A percentile compares a stretch with the other conserved stretches of the same genome.
Evolutionary conservation across 2,113 vertebrate species (phyloP).

Genomic region (Cyanoramphus novaezelandiae): DNA sequence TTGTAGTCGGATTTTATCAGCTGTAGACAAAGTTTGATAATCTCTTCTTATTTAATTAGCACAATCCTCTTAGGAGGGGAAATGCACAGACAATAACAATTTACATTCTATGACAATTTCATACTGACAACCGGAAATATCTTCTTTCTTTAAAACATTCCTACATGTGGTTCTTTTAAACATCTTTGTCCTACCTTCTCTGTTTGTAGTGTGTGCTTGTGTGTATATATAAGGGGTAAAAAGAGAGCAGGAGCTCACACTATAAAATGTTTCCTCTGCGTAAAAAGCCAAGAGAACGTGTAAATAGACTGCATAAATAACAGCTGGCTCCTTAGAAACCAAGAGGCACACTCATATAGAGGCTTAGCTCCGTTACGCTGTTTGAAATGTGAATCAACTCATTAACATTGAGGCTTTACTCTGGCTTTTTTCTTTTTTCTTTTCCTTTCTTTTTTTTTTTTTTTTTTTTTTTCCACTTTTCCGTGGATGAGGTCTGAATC

Average conservation of each 20-base stretch:
- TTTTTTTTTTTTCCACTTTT: neutral
- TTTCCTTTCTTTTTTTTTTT: too few relatives aligned
- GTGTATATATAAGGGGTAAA: neutral
- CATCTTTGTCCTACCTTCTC: neutral
- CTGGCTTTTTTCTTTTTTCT: neutral
- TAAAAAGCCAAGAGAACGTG: neutral
- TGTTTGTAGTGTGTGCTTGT: neutral
- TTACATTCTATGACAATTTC: slow-evolving; percentile 45
- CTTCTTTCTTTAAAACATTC: neutral
- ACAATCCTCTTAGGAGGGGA: slow-evolving; percentile 71
- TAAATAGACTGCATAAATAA: slow-evolving; percentile 62
- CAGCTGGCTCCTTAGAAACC: slow-evolving; percentile 56
- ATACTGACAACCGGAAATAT: neutral
- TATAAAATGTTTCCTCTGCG: slow-evolving; percentile 25
- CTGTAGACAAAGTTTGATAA: slow-evolving; percentile 74
- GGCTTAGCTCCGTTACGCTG: neutral
- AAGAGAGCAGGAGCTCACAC: neutral
- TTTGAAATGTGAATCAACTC: neutral
- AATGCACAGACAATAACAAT: slow-evolving; percentile 58
- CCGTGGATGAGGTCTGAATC: neutral
- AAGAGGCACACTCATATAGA: neutral
- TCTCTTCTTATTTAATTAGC: slow-evolving; percentile 75
- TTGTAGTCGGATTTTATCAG: slow-evolving; percentile 74
- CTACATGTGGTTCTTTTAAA: neutral
- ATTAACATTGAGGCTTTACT: neutral